Conservation (phyloP, 2,797 vertebrate species). For the Aeoliscus strigatus region DNA sequence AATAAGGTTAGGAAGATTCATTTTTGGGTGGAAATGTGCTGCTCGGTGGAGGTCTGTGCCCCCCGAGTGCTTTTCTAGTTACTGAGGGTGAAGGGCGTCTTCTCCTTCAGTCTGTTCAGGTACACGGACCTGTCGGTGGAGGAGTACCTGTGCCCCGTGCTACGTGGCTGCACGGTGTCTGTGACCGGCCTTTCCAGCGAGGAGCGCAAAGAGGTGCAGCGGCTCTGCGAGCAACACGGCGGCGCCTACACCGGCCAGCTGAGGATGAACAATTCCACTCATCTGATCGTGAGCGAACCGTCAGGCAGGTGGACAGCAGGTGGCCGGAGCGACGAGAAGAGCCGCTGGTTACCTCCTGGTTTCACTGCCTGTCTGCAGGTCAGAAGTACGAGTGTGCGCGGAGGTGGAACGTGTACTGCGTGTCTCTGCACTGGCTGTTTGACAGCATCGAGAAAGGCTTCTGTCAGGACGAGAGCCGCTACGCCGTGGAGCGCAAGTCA, state of each 20-base stretch:
- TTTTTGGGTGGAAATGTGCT: too few species aligned
- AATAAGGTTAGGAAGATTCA: too few species aligned
- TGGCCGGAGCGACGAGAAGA: too few species aligned
- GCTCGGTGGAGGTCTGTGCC: too few species aligned
- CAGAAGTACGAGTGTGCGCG: constrained; percentile 96
- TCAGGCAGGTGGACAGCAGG: constrained; percentile 86
- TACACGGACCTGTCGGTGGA: constrained; percentile 81
- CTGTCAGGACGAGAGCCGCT: constrained; percentile 91
- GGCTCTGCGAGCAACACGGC: constrained; percentile 83
- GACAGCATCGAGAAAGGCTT: constrained; percentile 93
- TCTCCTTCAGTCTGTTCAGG: constrained; percentile 75
- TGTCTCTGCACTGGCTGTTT: constrained; percentile 91
- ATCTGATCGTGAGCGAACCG: constrained; percentile 93
- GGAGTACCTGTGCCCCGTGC: constrained; percentile 84
- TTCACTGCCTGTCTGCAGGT: constrained; percentile 68
- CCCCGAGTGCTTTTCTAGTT: too few species aligned
- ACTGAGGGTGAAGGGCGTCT: too few species aligned
- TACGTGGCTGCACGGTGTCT: constrained; percentile 89
- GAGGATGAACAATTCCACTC: constrained; percentile 97
- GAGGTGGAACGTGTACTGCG: constrained; percentile 95
- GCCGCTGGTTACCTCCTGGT: too few species aligned
- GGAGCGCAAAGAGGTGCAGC: constrained; percentile 88
- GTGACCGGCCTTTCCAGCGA: constrained; percentile 87
- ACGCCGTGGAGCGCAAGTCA: constrained; percentile 69
- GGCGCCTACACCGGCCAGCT: constrained; percentile 90